These are phyloP conservation scores for Molossus molossus DNA, from an alignment of 2,797 vertebrate genomes.

Conservation along the genomic window DNA sequence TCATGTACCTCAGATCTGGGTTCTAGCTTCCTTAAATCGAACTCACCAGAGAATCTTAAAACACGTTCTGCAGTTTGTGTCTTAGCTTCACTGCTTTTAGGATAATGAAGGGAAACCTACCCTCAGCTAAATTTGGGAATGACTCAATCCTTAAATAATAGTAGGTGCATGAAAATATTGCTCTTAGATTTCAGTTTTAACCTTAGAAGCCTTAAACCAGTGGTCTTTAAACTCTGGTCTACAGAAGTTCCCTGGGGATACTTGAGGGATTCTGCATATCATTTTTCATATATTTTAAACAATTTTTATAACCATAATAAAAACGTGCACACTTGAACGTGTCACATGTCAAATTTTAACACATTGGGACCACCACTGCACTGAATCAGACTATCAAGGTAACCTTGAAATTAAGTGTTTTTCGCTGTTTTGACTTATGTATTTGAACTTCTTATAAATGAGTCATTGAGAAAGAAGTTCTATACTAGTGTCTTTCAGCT, in stretches of 20 bases:
- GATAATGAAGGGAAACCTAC: slow-evolving; percentile 27
- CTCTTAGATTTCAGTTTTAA: slow-evolving; percentile 19
- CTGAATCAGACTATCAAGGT: slow-evolving; percentile 43
- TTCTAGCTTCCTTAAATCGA: background rate
- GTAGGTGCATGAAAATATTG: slow-evolving; percentile 23
- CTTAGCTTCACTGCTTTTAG: slow-evolving; percentile 2
- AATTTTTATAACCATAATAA: background rate
- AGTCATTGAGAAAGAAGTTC: slow-evolving; percentile 31
- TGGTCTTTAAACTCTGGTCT: slow-evolving; percentile 33
- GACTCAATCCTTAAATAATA: slow-evolving; percentile 15
- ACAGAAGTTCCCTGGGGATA: background rate
- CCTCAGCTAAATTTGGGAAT: slow-evolving; percentile 8
- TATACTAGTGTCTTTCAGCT: background rate
- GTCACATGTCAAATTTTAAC: slow-evolving; percentile 30
- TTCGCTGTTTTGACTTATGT: slow-evolving; percentile 26
- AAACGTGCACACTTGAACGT: background rate
- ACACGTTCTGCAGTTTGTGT: slow-evolving; percentile 8
- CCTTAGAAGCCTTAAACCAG: background rate
- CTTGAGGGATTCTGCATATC: background rate
- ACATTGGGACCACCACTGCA: background rate
- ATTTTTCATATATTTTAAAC: slow-evolving; percentile 57
- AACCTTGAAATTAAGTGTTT: slow-evolving; percentile 60
- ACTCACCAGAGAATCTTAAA: slow-evolving; percentile 40
- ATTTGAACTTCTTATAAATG: slow-evolving; percentile 45
- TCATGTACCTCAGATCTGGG: background rate